Evolutionary conservation across 2,113 vertebrate genomes (phyloP).

Genomic region (Camelus bactrianus): DNA sequence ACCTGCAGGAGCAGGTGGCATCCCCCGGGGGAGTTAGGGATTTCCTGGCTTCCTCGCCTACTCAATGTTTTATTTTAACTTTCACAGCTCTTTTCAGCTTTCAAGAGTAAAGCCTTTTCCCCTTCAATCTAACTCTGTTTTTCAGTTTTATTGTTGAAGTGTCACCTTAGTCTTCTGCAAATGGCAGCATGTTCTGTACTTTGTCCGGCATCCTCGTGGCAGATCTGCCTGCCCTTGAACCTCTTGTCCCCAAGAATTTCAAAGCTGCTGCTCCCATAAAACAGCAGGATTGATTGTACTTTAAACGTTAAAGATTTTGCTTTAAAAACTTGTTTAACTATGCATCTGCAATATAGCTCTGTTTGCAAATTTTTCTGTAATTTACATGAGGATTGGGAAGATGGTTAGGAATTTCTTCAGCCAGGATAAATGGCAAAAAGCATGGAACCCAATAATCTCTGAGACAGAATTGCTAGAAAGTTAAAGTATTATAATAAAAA

Average conservation of each 20-base stretch:
- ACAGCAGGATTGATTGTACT: background rate
- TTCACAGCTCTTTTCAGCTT: background rate
- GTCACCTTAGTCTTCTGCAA: background rate
- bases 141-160: background rate
- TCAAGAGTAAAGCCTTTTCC: background rate
- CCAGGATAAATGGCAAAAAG: background rate
- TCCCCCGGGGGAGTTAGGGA: background rate
- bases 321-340: background rate
- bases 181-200: constrained; percentile 7
- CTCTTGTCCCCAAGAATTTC: background rate
- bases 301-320: background rate
- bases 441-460: background rate
- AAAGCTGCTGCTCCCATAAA: background rate
- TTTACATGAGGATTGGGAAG: background rate
- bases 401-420: background rate
- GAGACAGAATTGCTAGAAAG: background rate
- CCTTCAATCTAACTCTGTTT: background rate
- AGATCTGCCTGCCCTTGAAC: background rate
- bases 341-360: background rate
- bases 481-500: background rate
- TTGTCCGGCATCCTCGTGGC: background rate
- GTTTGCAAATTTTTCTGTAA: constrained; percentile 4
- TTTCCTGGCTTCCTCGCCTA: background rate
- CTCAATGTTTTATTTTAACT: background rate
- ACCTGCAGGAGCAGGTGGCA: background rate